phyloP scores from a whole-genome alignment of 2,797 vertebrate genomes.

The Coluber constrictor region DNA sequence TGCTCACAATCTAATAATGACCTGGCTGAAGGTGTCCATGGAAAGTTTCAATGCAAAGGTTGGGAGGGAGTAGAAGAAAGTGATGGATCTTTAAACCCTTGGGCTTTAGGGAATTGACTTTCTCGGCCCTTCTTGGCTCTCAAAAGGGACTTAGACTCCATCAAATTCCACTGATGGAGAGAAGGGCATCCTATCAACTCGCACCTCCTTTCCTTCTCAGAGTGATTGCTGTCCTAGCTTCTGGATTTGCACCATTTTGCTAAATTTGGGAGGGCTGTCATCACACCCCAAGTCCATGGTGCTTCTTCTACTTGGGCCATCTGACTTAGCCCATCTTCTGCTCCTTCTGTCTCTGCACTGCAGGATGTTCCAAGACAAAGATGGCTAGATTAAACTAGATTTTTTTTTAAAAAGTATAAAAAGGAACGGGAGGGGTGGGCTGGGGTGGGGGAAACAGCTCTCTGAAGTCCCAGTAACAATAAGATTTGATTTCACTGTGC shows the following conservation, averaged over 20 bases:
- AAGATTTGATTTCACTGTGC: conserved; percentile 66
- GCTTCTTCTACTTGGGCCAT: neutral
- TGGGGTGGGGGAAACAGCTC: neutral
- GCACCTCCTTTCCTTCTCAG: neutral
- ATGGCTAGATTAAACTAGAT: conserved; percentile 15
- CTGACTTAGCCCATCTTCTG: neutral
- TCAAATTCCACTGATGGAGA: neutral
- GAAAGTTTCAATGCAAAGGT: neutral
- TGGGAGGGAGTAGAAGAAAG: neutral
- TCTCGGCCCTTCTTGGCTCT: neutral
- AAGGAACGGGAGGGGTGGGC: conserved; percentile 1
- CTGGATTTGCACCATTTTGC: neutral
- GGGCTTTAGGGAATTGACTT: neutral
- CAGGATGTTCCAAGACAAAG: conserved; percentile 10
- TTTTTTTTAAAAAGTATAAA: conserved; percentile 25
- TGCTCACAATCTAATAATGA: neutral
- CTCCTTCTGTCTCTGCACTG: neutral
- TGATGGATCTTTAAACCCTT: neutral
- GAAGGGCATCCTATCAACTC: neutral
- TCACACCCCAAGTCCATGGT: too few relatives aligned
- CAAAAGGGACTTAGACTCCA: neutral
- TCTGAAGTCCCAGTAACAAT: conserved; percentile 56
- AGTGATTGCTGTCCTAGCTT: neutral
- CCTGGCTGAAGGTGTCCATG: neutral
- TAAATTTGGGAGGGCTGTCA: neutral